Percentiles rank a stretch among this genome's conserved stretches.
Evolutionary conservation across 2,113 vertebrate species (phyloP).

Genomic region (Megalops atlanticus): DNA sequence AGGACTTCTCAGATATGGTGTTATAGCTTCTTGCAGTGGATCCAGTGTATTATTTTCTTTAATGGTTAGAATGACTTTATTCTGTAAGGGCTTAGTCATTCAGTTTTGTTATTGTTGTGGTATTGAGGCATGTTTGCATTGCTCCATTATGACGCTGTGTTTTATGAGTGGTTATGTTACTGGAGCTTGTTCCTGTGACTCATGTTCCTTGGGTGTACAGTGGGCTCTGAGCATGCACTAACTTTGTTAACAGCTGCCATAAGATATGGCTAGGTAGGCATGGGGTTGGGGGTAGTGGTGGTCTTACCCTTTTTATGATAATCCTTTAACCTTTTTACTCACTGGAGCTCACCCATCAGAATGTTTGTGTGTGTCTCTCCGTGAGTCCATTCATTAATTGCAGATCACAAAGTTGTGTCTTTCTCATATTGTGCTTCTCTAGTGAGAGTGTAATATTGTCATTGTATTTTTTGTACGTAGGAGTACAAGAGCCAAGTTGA

Average conservation of each 20-base stretch:
- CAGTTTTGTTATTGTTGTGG: neutral
- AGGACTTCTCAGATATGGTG: neutral
- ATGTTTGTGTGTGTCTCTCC: neutral
- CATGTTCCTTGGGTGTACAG: neutral
- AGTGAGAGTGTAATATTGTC: too few relatives aligned
- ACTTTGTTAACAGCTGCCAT: slow-evolving; percentile 9
- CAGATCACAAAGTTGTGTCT: neutral
- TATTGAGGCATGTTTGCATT: neutral
- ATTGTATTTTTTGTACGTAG: too few relatives aligned
- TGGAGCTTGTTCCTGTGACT: neutral
- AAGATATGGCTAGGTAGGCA: neutral
- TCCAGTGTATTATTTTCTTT: neutral
- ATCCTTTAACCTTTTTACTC: too few relatives aligned
- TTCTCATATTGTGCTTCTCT: neutral
- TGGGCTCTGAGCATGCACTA: neutral
- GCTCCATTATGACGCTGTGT: neutral
- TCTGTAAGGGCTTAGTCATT: neutral
- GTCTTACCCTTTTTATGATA: neutral
- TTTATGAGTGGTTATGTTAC: neutral
- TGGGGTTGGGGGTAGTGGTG: neutral
- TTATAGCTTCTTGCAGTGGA: neutral
- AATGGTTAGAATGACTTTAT: neutral
- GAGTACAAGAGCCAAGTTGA: too few relatives aligned
- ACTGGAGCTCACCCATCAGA: too few relatives aligned
- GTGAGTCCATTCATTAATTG: neutral